Base-by-base conservation (phyloP, 2,113 vertebrate species). In the Lophotis ruficrista region DNA sequence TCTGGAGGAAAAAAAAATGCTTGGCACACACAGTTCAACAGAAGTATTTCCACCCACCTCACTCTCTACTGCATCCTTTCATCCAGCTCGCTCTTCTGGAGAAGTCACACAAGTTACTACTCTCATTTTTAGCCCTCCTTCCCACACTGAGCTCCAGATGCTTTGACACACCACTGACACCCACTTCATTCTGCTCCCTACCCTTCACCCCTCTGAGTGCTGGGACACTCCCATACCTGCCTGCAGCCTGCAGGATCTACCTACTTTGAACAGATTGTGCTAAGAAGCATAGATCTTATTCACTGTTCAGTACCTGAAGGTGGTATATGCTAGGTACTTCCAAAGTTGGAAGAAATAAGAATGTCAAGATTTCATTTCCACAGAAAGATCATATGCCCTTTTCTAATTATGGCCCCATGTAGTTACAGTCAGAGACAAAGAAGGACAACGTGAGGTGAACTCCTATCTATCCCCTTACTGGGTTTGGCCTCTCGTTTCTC, bases 221-320 rank as follows among this genome's bases (percentile, higher is more conserved):
- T 7, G 11, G 23, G 82, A n/a, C 37, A 12, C 2, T 30, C 41
- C 43, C 4, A 2, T n/a, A 60, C 11, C 33, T 69, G 3, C 0
- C 23, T 48, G 41, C n/a, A 89, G 9, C 31, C 27, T 41, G 31
- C 45, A 45, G 12, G 20, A 43, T 47, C 35, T 83, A 70, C 41
- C 37, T 45, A 14, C 35, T 90, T 51, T 43, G 57, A 89, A 50
- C 15, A 91, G 18, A 58, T 11, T 7, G 3, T 28, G 28, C 56
- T 33, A 51, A 68, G 50, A n/a, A 82, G 33, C 19, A 82, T 1
- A 33, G n/a, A 35, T 30, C 57, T 68, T 30, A 62, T 4, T 62
- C 16, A 28, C 4, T 15, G 5, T 19, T 56, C 58, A 72, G 14
- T 28, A 75, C 22, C 38, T 54, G 9, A 70, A 23, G 16, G 12